phyloP scores from a whole-genome alignment of 1,140 invertebrate species.

The Neodiprion pinetum region DNA sequence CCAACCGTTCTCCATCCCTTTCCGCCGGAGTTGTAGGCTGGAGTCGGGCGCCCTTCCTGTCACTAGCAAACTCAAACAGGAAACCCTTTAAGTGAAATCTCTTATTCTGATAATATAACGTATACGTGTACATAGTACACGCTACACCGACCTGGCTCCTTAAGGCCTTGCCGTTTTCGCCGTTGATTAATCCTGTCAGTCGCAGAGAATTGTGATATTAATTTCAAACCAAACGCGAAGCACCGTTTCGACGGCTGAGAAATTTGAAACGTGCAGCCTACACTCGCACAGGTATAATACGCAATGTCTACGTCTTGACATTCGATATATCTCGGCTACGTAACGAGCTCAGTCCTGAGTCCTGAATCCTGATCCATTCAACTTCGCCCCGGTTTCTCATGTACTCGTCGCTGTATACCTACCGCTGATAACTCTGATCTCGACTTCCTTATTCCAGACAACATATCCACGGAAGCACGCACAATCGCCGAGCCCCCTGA shows the following conservation, averaged over 20 bases:
- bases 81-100: constrained; percentile 65
- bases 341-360: too few species aligned
- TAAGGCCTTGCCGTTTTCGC: constrained; percentile 44
- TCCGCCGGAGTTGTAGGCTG: constrained; percentile 19
- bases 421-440: not conserved
- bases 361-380: too few species aligned
- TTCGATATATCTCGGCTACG: not conserved
- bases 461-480: constrained; percentile 52
- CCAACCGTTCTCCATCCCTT: constrained; percentile 11
- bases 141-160: constrained; percentile 10
- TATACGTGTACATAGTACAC: not conserved
- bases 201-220: constrained; percentile 62
- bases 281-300: not conserved
- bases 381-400: too few species aligned
- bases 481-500: constrained; percentile 56
- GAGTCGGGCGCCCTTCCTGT: constrained; percentile 50
- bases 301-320: not conserved
- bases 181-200: constrained; percentile 62
- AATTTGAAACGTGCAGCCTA: not conserved
- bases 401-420: not conserved
- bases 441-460: constrained; percentile 43
- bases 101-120: constrained; percentile 60
- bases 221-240: constrained; percentile 57
- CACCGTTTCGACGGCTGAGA: constrained; percentile 10
- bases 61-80: constrained; percentile 62